A percentile compares a stretch with the other conserved stretches of the same genome.
Evolutionary conservation across 2,888 invertebrate genomes (phyloP).

Genomic region (Capitulum mitella): DNA sequence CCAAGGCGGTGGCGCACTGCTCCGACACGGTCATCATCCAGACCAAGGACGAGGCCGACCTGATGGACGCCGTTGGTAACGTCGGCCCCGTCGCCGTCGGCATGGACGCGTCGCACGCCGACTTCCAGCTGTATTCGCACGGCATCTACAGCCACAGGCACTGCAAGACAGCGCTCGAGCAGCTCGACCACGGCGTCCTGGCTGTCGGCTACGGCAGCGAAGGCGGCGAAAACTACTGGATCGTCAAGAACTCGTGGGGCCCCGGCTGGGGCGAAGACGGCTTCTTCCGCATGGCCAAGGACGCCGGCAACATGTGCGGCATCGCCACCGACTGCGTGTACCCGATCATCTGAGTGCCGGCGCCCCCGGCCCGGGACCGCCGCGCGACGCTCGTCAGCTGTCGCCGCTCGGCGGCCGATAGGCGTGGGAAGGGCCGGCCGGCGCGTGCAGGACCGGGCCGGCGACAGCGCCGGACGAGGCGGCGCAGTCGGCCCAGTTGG

Average conservation of each 20-base stretch:
- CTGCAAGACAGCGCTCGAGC: neutral
- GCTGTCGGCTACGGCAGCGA: slow-evolving; percentile 15
- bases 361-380: neutral
- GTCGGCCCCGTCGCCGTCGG: neutral
- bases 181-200: slow-evolving; percentile 20
- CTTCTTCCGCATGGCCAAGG: slow-evolving; percentile 6
- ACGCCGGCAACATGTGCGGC: neutral
- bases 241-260: slow-evolving; percentile 24
- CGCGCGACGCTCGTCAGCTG: neutral
- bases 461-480: neutral
- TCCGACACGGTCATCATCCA: neutral
- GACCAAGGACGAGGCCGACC: neutral
- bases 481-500: neutral
- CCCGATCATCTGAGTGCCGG: neutral
- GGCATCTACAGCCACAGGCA: neutral
- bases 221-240: neutral
- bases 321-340: slow-evolving; percentile 14
- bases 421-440: neutral
- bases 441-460: neutral
- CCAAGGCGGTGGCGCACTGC: neutral
- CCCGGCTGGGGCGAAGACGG: neutral
- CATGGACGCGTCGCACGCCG: neutral
- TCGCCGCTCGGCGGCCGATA: neutral
- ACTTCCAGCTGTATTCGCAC: slow-evolving; percentile 11
- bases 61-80: slow-evolving; percentile 4